Percentiles rank a stretch among this genome's conserved stretches.
These are phyloP conservation scores for Probaryconus sp. DNA, from an alignment of 1,140 invertebrate species.

Conservation along the genomic window DNA sequence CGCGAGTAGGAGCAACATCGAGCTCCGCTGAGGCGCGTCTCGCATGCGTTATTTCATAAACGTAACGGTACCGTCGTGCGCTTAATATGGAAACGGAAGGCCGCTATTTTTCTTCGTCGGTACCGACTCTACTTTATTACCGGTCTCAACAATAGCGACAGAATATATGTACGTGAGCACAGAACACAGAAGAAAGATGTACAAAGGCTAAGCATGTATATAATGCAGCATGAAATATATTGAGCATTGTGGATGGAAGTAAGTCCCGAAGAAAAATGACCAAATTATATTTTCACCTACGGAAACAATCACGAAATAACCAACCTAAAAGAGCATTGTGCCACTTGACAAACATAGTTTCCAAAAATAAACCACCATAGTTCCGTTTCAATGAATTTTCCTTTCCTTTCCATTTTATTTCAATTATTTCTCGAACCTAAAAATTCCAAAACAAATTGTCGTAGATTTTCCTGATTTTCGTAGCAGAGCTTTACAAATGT, in stretches of 20 bases:
- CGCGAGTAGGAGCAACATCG: neutral
- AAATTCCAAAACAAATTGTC: no score
- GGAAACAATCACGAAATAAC: slow-evolving; percentile 40
- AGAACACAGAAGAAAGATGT: slow-evolving; percentile 42
- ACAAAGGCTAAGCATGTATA: slow-evolving; percentile 41
- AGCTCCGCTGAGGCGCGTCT: neutral
- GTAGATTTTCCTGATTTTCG: no score
- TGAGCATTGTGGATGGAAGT: slow-evolving; percentile 28
- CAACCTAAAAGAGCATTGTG: no score
- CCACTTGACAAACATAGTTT: no score
- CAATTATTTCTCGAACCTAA: no score
- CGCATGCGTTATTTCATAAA: slow-evolving; percentile 47
- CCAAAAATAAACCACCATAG: no score
- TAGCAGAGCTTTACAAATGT: slow-evolving; percentile 30
- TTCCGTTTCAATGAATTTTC: no score
- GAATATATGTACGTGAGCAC: slow-evolving; percentile 33
- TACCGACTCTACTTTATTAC: slow-evolving; percentile 55
- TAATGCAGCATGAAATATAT: slow-evolving; percentile 46
- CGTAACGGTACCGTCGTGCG: slow-evolving; percentile 18
- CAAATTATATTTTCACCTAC: slow-evolving; percentile 45
- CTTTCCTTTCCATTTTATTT: no score
- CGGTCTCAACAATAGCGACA: slow-evolving; percentile 43
- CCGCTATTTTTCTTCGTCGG: slow-evolving; percentile 55
- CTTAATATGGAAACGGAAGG: slow-evolving; percentile 54
- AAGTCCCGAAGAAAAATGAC: slow-evolving; percentile 37